phyloP scores from a whole-genome alignment of 2,113 vertebrate genomes.

The Hippocampus abdominalis region DNA sequence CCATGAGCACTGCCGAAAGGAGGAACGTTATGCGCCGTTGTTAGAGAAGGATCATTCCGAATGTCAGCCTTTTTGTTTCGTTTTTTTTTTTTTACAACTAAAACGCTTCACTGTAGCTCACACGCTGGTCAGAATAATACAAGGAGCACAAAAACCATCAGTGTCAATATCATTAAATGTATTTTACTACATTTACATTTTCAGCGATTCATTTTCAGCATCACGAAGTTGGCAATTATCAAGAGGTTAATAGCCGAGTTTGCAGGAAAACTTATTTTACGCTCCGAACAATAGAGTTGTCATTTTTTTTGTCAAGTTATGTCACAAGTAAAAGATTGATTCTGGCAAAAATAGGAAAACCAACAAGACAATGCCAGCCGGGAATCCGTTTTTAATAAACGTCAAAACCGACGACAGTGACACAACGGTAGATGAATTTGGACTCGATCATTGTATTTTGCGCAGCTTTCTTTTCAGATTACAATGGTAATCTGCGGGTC shows the following conservation, averaged over 20 bases:
- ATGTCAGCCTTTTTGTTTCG: background rate
- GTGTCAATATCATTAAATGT: background rate
- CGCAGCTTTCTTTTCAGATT: slow-evolving; percentile 49
- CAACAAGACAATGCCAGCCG: background rate
- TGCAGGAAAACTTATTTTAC: no score
- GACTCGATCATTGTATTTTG: slow-evolving; percentile 50
- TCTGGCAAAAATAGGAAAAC: background rate
- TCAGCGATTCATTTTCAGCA: no score
- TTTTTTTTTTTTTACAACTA: background rate
- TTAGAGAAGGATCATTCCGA: background rate
- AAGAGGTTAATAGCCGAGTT: no score
- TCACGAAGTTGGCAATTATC: no score
- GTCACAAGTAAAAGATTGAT: no score
- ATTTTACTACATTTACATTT: background rate
- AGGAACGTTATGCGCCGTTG: background rate
- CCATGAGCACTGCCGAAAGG: slow-evolving; percentile 3
- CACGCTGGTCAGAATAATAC: background rate
- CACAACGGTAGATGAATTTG: slow-evolving; percentile 41
- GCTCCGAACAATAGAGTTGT: no score
- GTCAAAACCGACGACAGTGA: slow-evolving; percentile 23
- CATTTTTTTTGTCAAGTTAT: no score
- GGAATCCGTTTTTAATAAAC: background rate
- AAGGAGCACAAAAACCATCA: background rate
- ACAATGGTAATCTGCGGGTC: slow-evolving; percentile 56
- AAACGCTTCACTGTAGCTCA: background rate